Evolutionary conservation across 2,888 invertebrate genomes (phyloP).

Genomic region (Apamea epomidion): DNA sequence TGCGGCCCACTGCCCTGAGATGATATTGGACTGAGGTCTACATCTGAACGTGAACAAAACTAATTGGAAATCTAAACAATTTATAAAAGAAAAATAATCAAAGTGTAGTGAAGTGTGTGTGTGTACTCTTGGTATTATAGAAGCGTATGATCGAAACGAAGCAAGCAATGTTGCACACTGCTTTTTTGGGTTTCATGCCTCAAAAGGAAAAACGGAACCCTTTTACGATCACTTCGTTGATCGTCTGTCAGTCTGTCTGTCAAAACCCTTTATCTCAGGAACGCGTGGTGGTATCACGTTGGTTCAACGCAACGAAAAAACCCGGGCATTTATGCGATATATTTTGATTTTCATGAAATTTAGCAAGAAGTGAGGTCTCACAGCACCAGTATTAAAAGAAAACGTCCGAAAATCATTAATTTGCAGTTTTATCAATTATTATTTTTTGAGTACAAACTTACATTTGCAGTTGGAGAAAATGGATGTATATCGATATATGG

Average conservation of each 20-base stretch:
- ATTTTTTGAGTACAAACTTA: neutral
- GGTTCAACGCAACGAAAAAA: too few relatives aligned
- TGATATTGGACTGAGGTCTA: neutral
- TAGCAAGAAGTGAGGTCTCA: neutral
- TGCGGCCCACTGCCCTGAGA: neutral
- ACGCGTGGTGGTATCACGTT: too few relatives aligned
- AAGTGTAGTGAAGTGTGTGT: too few relatives aligned
- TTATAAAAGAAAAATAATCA: neutral
- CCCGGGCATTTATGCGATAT: too few relatives aligned
- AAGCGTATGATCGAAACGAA: neutral
- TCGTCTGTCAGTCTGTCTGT: too few relatives aligned
- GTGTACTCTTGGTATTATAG: neutral
- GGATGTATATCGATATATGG: neutral
- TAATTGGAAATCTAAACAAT: too few relatives aligned
- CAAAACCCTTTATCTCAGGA: too few relatives aligned
- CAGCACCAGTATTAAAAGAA: neutral
- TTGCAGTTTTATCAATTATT: neutral
- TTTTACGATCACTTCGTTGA: too few relatives aligned
- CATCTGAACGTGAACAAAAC: neutral
- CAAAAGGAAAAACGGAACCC: neutral
- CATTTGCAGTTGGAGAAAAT: neutral
- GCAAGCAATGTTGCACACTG: neutral
- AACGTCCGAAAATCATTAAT: neutral
- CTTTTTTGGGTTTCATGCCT: too few relatives aligned
- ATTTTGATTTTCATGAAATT: too few relatives aligned